A percentile compares a stretch with the other conserved stretches of the same genome.
Conservation (phyloP, 2,797 vertebrate species). For the Perodicticus potto region DNA sequence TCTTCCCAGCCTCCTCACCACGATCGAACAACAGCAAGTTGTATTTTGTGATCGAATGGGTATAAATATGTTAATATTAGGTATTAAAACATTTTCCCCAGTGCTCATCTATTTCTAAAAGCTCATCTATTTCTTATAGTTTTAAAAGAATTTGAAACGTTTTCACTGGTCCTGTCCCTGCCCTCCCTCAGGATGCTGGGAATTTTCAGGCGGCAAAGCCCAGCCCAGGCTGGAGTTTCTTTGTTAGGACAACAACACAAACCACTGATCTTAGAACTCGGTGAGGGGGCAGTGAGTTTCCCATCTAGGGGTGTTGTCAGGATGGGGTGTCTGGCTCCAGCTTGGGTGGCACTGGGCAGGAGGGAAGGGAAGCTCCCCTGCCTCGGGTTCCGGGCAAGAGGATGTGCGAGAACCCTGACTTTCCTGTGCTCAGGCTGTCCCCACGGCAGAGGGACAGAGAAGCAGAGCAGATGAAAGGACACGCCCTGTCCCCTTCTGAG, state of each 20-base stretch:
- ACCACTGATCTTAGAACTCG: not conserved
- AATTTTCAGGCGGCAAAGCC: not conserved
- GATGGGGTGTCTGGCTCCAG: not conserved
- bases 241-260: not conserved
- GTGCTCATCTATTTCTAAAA: not conserved
- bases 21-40: not conserved
- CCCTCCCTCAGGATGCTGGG: rapidly evolving
- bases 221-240: not conserved
- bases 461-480: not conserved
- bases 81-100: not conserved
- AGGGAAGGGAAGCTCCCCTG: not conserved
- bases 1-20: not conserved
- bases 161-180: not conserved
- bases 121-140: not conserved
- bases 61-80: not conserved
- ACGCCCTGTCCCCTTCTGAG: not conserved
- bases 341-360: not conserved
- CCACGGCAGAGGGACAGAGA: rapidly evolving
- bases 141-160: not conserved
- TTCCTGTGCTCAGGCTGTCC: not conserved
- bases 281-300: too few relatives aligned
- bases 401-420: not conserved
- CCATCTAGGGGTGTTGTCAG: rapidly evolving
- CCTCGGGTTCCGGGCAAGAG: rapidly evolving
- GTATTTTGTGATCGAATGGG: rapidly evolving